These are phyloP conservation scores for Linnaemya vulpina DNA, from an alignment of 2,888 invertebrate genomes.

Conservation along the genomic window DNA sequence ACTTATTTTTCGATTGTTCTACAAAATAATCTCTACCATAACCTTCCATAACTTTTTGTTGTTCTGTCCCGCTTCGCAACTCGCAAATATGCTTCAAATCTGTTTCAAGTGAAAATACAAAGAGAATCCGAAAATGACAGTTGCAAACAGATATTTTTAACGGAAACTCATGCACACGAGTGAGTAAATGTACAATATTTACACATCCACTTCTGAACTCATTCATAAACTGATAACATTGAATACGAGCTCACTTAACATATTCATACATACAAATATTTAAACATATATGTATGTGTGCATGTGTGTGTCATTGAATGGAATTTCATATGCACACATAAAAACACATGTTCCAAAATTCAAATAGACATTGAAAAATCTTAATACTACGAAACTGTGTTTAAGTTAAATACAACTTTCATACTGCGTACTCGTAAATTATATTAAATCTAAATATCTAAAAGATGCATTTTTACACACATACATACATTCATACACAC, in stretches of 20 bases:
- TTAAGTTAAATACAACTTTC: conserved; percentile 25
- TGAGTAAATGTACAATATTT: background rate
- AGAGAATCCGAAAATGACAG: conserved; percentile 8
- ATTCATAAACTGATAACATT: conserved; percentile 62
- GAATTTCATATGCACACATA: no score
- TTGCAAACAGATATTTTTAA: conserved; percentile 2
- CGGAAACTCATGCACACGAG: conserved; percentile 11
- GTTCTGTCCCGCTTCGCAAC: background rate
- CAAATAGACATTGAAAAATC: conserved; percentile 10
- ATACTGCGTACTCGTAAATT: background rate
- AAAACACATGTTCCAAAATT: background rate
- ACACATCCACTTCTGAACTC: conserved; percentile 8
- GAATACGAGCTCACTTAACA: background rate
- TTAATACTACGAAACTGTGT: conserved; percentile 46
- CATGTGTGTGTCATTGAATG: background rate
- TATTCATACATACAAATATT: background rate
- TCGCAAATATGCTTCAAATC: conserved; percentile 26
- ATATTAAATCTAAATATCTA: background rate
- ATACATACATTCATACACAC: no score
- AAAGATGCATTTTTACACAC: conserved; percentile 3
- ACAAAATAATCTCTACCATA: conserved; percentile 39
- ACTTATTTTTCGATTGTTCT: conserved; percentile 19
- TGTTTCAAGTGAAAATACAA: conserved; percentile 2
- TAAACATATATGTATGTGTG: background rate
- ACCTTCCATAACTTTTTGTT: conserved; percentile 56